phyloP scores from a whole-genome alignment of 2,888 invertebrate genomes.

The Melangyna quadrimaculata region DNA sequence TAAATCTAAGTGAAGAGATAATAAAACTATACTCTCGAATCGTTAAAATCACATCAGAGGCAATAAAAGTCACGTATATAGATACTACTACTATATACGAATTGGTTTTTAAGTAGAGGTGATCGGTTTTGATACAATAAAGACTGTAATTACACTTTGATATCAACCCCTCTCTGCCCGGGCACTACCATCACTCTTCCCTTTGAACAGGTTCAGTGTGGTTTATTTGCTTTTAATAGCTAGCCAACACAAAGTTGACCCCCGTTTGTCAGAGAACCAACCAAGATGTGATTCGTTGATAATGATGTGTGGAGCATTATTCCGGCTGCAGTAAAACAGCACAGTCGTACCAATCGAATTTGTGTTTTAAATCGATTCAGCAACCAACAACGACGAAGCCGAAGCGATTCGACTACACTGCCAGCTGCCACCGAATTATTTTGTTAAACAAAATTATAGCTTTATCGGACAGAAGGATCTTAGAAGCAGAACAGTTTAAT shows the following conservation, averaged over 20 bases:
- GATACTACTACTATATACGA: neutral
- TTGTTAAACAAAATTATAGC: slow-evolving; percentile 42
- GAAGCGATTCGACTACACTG: neutral
- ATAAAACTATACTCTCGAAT: slow-evolving; percentile 64
- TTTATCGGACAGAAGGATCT: slow-evolving; percentile 44
- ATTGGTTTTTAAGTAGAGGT: slow-evolving; percentile 53
- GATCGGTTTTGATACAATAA: slow-evolving; percentile 61
- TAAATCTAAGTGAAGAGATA: slow-evolving; percentile 43
- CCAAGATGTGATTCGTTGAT: slow-evolving; percentile 41
- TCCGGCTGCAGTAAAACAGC: neutral
- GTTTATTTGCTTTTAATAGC: slow-evolving; percentile 65
- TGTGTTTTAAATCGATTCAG: neutral
- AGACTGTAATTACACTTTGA: slow-evolving; percentile 55
- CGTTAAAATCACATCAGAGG: slow-evolving; percentile 52
- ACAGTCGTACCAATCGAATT: slow-evolving; percentile 28
- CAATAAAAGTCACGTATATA: slow-evolving; percentile 51
- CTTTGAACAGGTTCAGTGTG: neutral
- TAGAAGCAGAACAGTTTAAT: slow-evolving; percentile 41
- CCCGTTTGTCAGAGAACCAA: slow-evolving; percentile 12
- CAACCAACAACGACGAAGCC: neutral
- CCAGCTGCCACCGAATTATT: slow-evolving; percentile 16
- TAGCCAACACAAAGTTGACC: slow-evolving; percentile 25
- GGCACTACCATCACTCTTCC: too few relatives aligned
- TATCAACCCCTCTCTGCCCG: neutral
- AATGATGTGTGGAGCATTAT: neutral